Base-by-base conservation (phyloP, 2,113 vertebrate genomes). In the Mystacornis crossleyi region DNA sequence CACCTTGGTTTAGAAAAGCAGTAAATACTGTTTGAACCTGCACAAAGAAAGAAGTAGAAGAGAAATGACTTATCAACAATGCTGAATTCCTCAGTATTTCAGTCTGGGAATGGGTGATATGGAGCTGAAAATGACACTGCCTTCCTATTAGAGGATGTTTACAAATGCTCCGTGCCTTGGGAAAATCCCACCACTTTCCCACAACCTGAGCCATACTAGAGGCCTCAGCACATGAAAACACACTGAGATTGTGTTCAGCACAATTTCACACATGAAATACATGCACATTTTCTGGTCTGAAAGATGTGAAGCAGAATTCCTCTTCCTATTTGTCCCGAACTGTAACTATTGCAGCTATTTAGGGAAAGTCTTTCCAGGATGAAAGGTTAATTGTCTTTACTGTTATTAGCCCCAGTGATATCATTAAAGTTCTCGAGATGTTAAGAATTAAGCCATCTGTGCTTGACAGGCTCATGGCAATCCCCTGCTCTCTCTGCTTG, bases 301-400 rank as follows among this genome's bases (percentile, higher is more conserved):
- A 86, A 88, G 36, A 81, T 24, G 34, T 51, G 24, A 94, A 84
- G 33, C 10, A 81, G 40, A 55, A 58, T 74, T 91, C 36, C 15
- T 92, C 58, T 65, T 57, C 48, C 18, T 91, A 29, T 80, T 91
- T 90, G 43, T 47, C 67, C 42, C 62, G 51, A 89, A 57, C 33
- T 58, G 70, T 18, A 81, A 36, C 73, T 42, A 21, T 45, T 15
- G 34, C 69, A 93, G 70, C 61, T 84, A 43, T 50, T 89, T 40
- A 78, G n/a, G 51, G 60, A 64, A 91, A 64, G 4, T 24, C 38
- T 91, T 95, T 45, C 58, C 42, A 13, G 36, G 38, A 71, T 28
- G 26, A 54, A 95, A 94, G 69, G 47, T 91, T 83, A 89, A 86
- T 77, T 95, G 65, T 57, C 69, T 71, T 78, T 78, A 78, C 74